Conservation (phyloP, 2,888 invertebrate genomes). For the Urechis unicinctus region DNA sequence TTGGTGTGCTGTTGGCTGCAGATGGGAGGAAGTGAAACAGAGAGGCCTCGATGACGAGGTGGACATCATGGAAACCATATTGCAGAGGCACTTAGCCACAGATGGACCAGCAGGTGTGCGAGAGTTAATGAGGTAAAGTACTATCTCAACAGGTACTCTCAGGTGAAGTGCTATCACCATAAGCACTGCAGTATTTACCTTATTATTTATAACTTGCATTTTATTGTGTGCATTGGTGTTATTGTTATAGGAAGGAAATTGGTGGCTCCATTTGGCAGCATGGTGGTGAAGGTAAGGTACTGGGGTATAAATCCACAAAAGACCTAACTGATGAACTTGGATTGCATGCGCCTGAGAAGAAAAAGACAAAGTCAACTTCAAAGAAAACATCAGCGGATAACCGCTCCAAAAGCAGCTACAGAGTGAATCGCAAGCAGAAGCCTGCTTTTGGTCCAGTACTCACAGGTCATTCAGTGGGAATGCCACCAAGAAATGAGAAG, state of each 20-base stretch:
- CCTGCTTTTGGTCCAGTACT: too few species aligned
- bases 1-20: too few species aligned
- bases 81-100: too few species aligned
- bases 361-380: neutral
- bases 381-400: neutral
- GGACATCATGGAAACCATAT: too few species aligned
- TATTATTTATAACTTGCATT: neutral
- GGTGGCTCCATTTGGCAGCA: constrained; percentile 15
- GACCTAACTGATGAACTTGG: constrained; percentile 5
- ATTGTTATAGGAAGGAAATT: constrained; percentile 10
- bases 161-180: neutral
- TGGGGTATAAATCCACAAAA: constrained; percentile 1
- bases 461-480: too few species aligned
- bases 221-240: neutral
- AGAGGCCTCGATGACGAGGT: too few species aligned
- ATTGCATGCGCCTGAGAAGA: too few species aligned
- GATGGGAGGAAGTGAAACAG: too few species aligned
- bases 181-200: neutral
- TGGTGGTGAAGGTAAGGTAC: constrained; percentile 12
- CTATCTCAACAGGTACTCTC: too few species aligned
- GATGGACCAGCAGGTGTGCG: too few species aligned
- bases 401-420: neutral
- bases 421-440: neutral
- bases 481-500: too few species aligned
- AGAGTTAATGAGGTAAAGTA: too few species aligned